Conservation (phyloP, 2,797 vertebrate genomes). For the Gymnocypris eckloni region DNA sequence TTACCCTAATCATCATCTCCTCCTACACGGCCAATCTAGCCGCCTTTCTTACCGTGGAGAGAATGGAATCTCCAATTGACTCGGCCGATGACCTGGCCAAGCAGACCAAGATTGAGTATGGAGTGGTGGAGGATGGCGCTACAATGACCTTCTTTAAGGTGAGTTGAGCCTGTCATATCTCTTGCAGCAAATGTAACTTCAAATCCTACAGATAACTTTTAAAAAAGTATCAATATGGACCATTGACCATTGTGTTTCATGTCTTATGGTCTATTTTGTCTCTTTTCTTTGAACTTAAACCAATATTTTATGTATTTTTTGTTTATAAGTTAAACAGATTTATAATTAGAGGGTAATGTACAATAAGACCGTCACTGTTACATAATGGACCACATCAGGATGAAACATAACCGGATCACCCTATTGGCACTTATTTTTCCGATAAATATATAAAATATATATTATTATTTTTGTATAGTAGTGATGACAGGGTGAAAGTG, state of each 20-base stretch:
- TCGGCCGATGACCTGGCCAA: constrained; percentile 98
- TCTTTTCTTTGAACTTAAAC: neutral
- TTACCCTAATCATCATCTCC: constrained; percentile 99
- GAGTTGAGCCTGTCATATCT: constrained; percentile 58
- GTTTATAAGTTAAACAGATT: neutral
- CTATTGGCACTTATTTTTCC: neutral
- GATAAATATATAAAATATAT: neutral
- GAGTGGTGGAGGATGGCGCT: constrained; percentile 93
- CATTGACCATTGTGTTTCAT: neutral
- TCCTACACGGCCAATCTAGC: constrained; percentile 99
- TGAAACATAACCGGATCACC: neutral
- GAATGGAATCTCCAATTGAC: constrained; percentile 92
- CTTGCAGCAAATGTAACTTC: neutral
- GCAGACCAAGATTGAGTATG: constrained; percentile 99
- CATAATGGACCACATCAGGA: neutral
- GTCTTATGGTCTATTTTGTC: neutral
- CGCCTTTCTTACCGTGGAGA: constrained; percentile 98
- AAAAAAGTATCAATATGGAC: neutral
- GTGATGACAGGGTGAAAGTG: neutral
- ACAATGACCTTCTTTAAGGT: constrained; percentile 99
- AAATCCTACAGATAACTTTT: neutral
- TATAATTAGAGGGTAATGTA: neutral
- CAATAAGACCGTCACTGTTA: neutral
- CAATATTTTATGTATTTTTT: no score
- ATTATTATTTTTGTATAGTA: neutral